phyloP scores from a whole-genome alignment of 2,113 vertebrate genomes.

The Lanius collurio region DNA sequence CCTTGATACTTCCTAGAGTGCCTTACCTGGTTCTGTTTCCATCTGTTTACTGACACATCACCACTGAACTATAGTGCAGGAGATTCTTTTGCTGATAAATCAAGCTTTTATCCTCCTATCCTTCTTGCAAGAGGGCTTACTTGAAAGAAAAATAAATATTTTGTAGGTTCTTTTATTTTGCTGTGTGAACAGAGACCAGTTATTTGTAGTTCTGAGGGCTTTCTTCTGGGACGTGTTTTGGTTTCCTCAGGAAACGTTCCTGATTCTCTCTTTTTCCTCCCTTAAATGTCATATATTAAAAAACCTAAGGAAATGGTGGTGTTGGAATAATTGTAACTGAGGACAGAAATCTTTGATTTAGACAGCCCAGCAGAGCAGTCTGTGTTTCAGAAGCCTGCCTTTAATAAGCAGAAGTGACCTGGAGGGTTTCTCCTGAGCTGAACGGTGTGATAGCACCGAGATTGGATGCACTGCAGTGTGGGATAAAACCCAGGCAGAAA shows the following conservation, averaged over 20 bases:
- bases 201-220: neutral
- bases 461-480: neutral
- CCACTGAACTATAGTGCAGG: neutral
- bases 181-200: neutral
- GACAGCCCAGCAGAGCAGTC: neutral
- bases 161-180: neutral
- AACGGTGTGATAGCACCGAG: neutral
- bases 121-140: neutral
- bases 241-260: neutral
- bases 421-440: neutral
- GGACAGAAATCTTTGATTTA: neutral
- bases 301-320: neutral
- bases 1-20: neutral
- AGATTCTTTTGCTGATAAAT: neutral
- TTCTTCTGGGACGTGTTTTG: neutral
- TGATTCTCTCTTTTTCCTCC: neutral
- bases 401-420: neutral
- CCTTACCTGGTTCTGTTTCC: neutral
- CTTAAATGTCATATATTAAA: neutral
- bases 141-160: neutral
- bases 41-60: neutral
- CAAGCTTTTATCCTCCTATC: neutral
- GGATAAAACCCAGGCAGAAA: neutral
- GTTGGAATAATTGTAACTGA: neutral
- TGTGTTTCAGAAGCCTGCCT: neutral